These are phyloP conservation scores for Ecdyonurus torrentis DNA, from an alignment of 2,888 invertebrate species.

Conservation along the genomic window DNA sequence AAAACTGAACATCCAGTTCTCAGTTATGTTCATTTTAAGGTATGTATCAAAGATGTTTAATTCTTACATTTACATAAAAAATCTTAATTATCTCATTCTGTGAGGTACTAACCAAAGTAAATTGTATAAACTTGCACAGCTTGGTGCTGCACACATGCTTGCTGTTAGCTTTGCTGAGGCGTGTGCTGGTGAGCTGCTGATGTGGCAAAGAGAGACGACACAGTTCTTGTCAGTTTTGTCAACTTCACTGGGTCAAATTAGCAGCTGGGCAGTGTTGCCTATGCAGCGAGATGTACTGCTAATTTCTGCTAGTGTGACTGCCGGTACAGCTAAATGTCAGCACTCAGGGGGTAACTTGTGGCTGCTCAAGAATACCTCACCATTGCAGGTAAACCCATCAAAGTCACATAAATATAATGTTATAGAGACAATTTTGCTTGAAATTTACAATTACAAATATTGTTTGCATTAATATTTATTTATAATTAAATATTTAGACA, in stretches of 20 bases:
- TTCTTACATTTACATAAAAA: too few species aligned
- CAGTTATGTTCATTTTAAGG: neutral
- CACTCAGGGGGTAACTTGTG: neutral
- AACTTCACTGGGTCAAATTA: neutral
- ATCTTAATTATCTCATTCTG: too few species aligned
- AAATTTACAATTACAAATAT: too few species aligned
- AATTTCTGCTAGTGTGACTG: neutral
- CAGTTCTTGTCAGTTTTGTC: neutral
- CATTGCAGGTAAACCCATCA: neutral
- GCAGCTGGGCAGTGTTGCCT: neutral
- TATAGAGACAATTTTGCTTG: too few species aligned
- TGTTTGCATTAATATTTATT: too few species aligned
- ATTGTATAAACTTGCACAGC: neutral
- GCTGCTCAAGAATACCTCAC: neutral
- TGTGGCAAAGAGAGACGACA: neutral
- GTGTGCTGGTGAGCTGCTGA: neutral
- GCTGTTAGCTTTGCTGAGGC: neutral
- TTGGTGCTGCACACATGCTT: neutral
- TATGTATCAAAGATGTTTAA: neutral
- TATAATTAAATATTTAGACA: too few species aligned
- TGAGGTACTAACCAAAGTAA: neutral
- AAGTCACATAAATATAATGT: too few species aligned
- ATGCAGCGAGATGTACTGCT: neutral
- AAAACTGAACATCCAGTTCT: neutral
- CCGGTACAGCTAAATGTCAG: neutral